Evolutionary conservation across 2,888 invertebrate species (phyloP).

Genomic region (Leptinotarsa juncta): DNA sequence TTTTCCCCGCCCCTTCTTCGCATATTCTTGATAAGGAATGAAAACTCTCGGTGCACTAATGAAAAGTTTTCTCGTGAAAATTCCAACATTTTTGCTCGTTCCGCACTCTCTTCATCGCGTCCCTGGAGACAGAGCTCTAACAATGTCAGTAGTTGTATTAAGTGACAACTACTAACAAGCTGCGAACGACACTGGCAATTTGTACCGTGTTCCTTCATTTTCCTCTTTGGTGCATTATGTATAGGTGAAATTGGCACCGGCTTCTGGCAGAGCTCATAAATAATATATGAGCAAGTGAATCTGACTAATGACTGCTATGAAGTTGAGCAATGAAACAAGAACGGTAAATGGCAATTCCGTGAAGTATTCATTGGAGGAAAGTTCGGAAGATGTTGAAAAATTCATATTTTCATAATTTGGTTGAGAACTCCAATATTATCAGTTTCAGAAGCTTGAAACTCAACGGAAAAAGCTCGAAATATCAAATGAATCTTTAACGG

Average conservation of each 20-base stretch:
- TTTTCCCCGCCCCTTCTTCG: not conserved
- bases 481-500: no score
- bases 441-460: no score
- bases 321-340: not conserved
- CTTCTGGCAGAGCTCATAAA: not conserved
- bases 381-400: no score
- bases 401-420: no score
- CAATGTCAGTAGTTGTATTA: constrained; percentile 16
- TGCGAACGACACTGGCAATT: constrained; percentile 14
- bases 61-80: not conserved
- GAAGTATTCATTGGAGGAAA: not conserved
- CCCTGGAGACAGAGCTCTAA: not conserved
- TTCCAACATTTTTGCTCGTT: constrained; percentile 13
- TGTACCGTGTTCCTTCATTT: constrained; percentile 15
- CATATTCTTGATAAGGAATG: not conserved
- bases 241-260: constrained; percentile 3
- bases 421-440: no score
- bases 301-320: not conserved
- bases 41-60: not conserved
- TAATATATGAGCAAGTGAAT: not conserved
- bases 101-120: not conserved
- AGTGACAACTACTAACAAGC: constrained; percentile 19
- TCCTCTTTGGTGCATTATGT: constrained; percentile 14
- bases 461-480: no score
- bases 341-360: not conserved